phyloP scores from a whole-genome alignment of 2,113 vertebrate species.

The Pseudolaguvia tuberculata region DNA sequence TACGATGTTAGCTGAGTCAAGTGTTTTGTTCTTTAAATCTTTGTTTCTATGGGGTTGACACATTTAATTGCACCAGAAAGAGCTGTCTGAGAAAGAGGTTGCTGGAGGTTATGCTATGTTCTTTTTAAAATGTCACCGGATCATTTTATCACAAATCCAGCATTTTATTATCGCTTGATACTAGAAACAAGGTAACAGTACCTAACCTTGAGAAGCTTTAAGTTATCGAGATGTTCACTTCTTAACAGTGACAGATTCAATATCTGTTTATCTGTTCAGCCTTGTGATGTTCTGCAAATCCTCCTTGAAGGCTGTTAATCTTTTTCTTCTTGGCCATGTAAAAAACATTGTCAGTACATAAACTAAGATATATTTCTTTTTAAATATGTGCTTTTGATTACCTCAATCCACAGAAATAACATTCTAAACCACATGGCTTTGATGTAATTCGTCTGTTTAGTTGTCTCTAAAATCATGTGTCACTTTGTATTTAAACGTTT shows the following conservation, averaged over 20 bases:
- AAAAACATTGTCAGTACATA: constrained; percentile 8
- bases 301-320: constrained; percentile 3
- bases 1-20: constrained; percentile 33
- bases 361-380: constrained; percentile 3
- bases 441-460: not conserved
- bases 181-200: not conserved
- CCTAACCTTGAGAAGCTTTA: constrained; percentile 24
- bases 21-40: not conserved
- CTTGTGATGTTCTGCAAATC: constrained; percentile 18
- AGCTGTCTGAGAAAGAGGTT: constrained; percentile 1
- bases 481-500: not conserved
- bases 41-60: not conserved
- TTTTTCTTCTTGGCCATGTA: not conserved
- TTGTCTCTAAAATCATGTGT: not conserved
- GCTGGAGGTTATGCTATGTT: not conserved
- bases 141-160: constrained; percentile 31
- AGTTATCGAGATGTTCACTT: constrained; percentile 13
- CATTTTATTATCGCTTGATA: constrained; percentile 30
- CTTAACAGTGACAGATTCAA: not conserved
- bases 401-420: constrained; percentile 11
- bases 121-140: constrained; percentile 12
- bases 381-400: not conserved
- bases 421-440: not conserved
- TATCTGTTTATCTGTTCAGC: not conserved
- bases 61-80: constrained; percentile 15